Evolutionary conservation across 2,797 vertebrate genomes (phyloP).

Genomic region (Acrossocheilus wenchowensis): DNA sequence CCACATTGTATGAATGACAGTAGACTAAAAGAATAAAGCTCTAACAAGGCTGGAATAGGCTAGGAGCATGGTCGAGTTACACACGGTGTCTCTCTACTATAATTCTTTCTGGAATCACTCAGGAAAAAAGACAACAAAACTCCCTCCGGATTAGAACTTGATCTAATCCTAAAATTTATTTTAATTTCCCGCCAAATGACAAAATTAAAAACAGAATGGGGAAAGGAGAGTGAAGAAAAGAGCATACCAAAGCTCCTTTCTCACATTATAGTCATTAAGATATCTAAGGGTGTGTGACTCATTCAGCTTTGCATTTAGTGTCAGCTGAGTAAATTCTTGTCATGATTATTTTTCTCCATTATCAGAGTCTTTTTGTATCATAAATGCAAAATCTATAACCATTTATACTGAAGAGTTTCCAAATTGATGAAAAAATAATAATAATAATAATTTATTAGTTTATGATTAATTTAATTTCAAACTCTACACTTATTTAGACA

Average conservation of each 20-base stretch:
- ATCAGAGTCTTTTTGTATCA: not conserved
- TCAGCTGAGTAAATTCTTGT: not conserved
- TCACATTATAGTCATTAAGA: not conserved
- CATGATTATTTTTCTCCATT: not conserved
- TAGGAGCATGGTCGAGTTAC: not conserved
- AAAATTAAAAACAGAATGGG: not conserved
- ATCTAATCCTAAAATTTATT: constrained; percentile 1
- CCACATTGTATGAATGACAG: constrained; percentile 1
- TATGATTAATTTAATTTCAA: not conserved
- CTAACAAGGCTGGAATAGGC: constrained; percentile 4
- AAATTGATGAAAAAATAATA: not conserved
- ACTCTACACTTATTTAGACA: not conserved
- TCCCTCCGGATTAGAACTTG: constrained; percentile 13
- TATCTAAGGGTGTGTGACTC: not conserved
- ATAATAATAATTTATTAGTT: not conserved
- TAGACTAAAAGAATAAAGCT: not conserved
- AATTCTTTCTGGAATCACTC: constrained; percentile 27
- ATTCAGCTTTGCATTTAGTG: not conserved
- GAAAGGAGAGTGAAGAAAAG: not conserved
- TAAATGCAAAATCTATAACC: not conserved
- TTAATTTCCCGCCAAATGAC: constrained; percentile 4
- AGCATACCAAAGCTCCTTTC: not conserved
- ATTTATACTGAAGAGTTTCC: not conserved
- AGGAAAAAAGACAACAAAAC: not conserved
- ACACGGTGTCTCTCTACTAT: not conserved